Evolutionary conservation across 2,888 invertebrate genomes (phyloP).

Genomic region (Calameuta idolon): DNA sequence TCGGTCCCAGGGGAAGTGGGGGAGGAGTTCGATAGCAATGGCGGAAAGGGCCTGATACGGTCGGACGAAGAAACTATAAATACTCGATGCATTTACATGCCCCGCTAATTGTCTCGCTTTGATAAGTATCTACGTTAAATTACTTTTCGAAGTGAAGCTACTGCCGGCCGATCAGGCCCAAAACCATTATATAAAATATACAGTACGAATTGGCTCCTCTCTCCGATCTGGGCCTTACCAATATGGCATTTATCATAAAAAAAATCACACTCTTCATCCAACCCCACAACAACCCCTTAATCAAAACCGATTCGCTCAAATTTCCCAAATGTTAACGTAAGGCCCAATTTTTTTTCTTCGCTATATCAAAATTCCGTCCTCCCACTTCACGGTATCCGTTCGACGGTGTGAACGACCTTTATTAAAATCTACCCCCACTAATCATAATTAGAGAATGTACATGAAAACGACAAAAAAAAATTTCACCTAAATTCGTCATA

Average conservation of each 20-base stretch:
- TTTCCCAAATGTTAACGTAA: too few species aligned
- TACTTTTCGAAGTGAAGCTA: conserved; percentile 50
- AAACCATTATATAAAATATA: background rate
- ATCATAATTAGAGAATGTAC: background rate
- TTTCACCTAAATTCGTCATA: background rate
- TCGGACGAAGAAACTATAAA: conserved; percentile 55
- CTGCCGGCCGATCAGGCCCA: background rate
- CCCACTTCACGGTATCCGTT: background rate
- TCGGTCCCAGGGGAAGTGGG: conserved; percentile 22
- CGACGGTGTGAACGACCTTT: background rate
- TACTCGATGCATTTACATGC: conserved; percentile 62
- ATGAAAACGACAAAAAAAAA: background rate
- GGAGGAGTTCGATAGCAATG: conserved; percentile 31
- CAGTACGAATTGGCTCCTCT: background rate
- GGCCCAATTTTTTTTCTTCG: too few species aligned
- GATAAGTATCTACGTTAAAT: conserved; percentile 62
- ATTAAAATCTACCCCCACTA: background rate
- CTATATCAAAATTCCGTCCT: too few species aligned
- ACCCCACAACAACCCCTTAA: too few species aligned
- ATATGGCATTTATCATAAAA: too few species aligned
- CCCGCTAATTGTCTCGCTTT: conserved; percentile 62
- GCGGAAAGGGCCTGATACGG: conserved; percentile 51
- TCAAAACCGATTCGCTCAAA: too few species aligned
- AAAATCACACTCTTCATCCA: too few species aligned
- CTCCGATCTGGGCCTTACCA: too few species aligned